phyloP scores from a whole-genome alignment of 2,113 vertebrate species.

The Equus przewalskii region DNA sequence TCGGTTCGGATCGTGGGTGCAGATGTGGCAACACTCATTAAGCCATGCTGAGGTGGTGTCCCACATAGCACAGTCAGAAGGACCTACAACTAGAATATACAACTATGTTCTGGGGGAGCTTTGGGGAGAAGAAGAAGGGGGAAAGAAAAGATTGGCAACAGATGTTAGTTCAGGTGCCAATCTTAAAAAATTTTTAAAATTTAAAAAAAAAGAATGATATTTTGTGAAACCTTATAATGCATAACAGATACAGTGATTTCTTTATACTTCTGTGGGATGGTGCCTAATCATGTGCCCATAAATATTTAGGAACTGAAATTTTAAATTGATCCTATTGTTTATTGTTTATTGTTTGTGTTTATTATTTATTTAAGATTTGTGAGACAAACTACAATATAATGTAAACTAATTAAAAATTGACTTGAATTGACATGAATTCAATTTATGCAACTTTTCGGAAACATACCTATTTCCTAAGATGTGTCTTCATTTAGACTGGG shows the following conservation, averaged over 20 bases:
- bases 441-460: background rate
- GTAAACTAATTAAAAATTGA: slow-evolving; percentile 22
- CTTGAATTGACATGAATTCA: background rate
- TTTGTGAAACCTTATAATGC: slow-evolving; percentile 29
- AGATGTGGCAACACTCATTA: no score
- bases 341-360: background rate
- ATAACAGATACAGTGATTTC: slow-evolving; percentile 2
- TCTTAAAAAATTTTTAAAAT: no score
- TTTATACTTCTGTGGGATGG: background rate
- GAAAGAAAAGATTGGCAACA: no score
- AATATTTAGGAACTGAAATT: slow-evolving; percentile 55
- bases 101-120: no score
- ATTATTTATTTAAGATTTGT: background rate
- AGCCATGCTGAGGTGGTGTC: no score
- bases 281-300: background rate
- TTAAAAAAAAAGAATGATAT: background rate
- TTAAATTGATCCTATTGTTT: background rate
- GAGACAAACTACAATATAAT: slow-evolving; percentile 50
- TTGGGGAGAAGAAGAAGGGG: no score
- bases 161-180: no score
- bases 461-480: slow-evolving; percentile 29
- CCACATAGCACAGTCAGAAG: no score
- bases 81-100: no score
- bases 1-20: no score
- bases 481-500: background rate